Conservation (phyloP, 2,797 vertebrate species). For the Clarias pachynema region DNA sequence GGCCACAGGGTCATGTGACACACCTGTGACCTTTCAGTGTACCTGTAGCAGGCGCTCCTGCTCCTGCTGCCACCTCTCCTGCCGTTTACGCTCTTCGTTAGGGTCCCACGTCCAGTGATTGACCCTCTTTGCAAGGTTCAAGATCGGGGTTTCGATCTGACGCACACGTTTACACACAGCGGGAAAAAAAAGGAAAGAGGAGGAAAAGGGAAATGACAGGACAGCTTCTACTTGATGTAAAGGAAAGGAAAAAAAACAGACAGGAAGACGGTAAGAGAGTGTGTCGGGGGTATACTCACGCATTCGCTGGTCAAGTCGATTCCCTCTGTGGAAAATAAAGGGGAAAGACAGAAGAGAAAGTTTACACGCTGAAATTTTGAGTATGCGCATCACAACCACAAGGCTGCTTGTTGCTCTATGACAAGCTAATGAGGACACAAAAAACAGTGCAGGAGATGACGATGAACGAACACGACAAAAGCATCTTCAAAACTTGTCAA, state of each 20-base stretch:
- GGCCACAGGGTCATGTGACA: slow-evolving; percentile 17
- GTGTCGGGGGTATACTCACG: slow-evolving; percentile 66
- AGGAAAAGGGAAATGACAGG: slow-evolving; percentile 70
- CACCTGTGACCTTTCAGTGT: slow-evolving; percentile 53
- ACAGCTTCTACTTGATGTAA: slow-evolving; percentile 52
- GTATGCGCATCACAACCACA: neutral
- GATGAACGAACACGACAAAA: neutral
- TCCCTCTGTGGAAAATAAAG: slow-evolving; percentile 63
- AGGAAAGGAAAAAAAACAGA: slow-evolving; percentile 64
- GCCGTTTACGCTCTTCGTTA: slow-evolving; percentile 92
- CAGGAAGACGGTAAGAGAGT: neutral
- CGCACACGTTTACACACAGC: slow-evolving; percentile 49
- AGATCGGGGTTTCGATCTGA: slow-evolving; percentile 79
- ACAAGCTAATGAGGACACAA: neutral
- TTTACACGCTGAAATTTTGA: neutral
- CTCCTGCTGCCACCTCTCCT: slow-evolving; percentile 96
- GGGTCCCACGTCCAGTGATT: slow-evolving; percentile 98
- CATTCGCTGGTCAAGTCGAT: slow-evolving; percentile 71
- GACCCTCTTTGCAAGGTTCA: slow-evolving; percentile 87
- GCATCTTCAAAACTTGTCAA: slow-evolving; percentile 2
- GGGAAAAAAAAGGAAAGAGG: slow-evolving; percentile 45
- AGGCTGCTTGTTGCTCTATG: neutral
- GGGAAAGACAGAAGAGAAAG: slow-evolving; percentile 8
- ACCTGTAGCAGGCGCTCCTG: slow-evolving; percentile 97
- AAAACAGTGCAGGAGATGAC: neutral